These are phyloP conservation scores for Nemotelus pantherinus DNA, from an alignment of 2,888 invertebrate species.

Conservation along the genomic window DNA sequence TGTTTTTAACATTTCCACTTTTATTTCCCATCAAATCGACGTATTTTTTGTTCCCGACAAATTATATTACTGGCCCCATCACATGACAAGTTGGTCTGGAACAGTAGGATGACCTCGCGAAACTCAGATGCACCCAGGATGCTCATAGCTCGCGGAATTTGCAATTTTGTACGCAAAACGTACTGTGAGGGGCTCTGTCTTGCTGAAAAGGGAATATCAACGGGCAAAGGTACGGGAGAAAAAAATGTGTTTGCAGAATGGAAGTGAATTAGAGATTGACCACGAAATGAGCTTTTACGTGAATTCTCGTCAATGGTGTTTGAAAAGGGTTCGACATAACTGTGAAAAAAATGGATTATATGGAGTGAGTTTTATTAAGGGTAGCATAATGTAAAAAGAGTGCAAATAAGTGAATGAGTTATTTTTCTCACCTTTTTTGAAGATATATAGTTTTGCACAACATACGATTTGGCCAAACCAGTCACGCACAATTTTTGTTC, in stretches of 20 bases:
- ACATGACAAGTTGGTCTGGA: background rate
- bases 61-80: background rate
- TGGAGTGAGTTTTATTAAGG: too few species aligned
- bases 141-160: background rate
- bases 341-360: too few species aligned
- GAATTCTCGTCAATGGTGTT: background rate
- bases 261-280: background rate
- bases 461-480: too few species aligned
- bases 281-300: background rate
- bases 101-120: conserved; percentile 1
- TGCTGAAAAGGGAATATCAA: too few species aligned
- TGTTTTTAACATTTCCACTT: conserved; percentile 19
- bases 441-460: too few species aligned
- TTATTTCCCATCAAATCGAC: conserved; percentile 13
- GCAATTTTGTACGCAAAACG: background rate
- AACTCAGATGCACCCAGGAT: background rate
- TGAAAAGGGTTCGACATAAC: too few species aligned
- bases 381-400: too few species aligned
- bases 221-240: background rate
- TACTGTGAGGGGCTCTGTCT: background rate
- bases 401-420: too few species aligned
- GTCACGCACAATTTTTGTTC: too few species aligned
- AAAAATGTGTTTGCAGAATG: background rate
- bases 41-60: background rate
- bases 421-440: too few species aligned